A percentile compares a stretch with the other conserved stretches of the same genome.
These are phyloP conservation scores for Cacoxenus indagator DNA, from an alignment of 2,888 invertebrate species.

Conservation along the genomic window DNA sequence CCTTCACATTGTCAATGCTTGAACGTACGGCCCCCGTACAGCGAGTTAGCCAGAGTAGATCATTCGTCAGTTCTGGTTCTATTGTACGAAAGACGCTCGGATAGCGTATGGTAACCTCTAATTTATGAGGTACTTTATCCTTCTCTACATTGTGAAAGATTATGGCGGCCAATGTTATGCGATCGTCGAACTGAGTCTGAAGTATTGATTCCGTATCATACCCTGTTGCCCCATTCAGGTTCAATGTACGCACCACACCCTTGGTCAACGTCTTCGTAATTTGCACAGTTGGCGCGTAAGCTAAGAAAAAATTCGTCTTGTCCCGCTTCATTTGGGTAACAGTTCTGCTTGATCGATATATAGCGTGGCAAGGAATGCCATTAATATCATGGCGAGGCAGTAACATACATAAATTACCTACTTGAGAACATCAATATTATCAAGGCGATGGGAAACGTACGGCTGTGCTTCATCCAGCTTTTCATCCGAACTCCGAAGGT, in stretches of 20 bases:
- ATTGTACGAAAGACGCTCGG: conserved; percentile 59
- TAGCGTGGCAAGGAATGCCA: no score
- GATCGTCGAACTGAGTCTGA: conserved; percentile 46
- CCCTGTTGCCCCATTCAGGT: conserved; percentile 34
- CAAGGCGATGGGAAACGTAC: conserved; percentile 36
- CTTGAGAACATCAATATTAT: conserved; percentile 45
- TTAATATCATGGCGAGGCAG: no score
- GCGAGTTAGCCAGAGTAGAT: conserved; percentile 59
- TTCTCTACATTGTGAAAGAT: conserved; percentile 31
- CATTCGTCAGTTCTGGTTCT: conserved; percentile 37
- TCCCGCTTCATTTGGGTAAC: conserved; percentile 40
- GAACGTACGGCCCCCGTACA: conserved; percentile 49
- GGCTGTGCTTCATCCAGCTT: conserved; percentile 26
- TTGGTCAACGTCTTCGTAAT: conserved; percentile 31
- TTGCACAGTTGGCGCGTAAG: conserved; percentile 41
- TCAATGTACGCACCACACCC: conserved; percentile 35
- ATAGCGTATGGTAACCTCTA: conserved; percentile 51
- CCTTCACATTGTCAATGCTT: conserved; percentile 33
- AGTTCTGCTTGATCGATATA: conserved; percentile 28
- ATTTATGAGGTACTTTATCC: conserved; percentile 26
- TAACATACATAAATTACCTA: conserved; percentile 35
- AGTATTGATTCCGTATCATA: conserved; percentile 32
- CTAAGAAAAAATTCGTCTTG: conserved; percentile 43
- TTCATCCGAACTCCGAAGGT: conserved; percentile 28
- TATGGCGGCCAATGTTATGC: conserved; percentile 50